Evolutionary conservation across 2,797 vertebrate genomes (phyloP).

Genomic region (Pseudocheirus occidentalis): DNA sequence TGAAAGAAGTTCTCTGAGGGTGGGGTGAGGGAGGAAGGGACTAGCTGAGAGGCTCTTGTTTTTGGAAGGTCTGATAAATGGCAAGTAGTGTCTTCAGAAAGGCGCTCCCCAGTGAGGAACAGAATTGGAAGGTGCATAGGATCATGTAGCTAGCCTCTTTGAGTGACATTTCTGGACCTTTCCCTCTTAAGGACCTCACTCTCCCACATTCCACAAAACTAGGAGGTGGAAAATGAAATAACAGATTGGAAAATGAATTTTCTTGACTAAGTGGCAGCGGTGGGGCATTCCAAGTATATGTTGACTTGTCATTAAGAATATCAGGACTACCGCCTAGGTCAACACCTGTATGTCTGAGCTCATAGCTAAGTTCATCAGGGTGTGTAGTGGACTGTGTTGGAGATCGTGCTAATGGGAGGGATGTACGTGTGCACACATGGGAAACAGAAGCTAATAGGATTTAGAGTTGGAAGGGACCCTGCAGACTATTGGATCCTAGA

Average conservation of each 20-base stretch:
- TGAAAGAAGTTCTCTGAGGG: conserved; percentile 64
- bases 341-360: background rate
- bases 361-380: background rate
- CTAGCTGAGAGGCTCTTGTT: conserved; percentile 19
- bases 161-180: conserved; percentile 24
- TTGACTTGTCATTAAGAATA: background rate
- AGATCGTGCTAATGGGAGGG: background rate
- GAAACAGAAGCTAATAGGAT: background rate
- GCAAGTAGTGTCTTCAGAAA: conserved; percentile 26
- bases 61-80: conserved; percentile 32
- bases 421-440: background rate
- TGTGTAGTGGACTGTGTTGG: background rate
- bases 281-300: conserved; percentile 23
- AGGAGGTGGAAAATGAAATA: conserved; percentile 14
- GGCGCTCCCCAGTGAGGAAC: conserved; percentile 26
- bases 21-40: conserved; percentile 36
- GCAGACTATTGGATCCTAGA: background rate
- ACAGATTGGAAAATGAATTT: conserved; percentile 42
- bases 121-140: conserved; percentile 23
- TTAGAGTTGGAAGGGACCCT: background rate
- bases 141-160: conserved; percentile 10
- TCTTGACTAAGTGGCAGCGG: conserved; percentile 2
- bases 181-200: background rate
- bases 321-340: background rate
- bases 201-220: conserved; percentile 1